Percentiles rank a stretch among this genome's conserved stretches.
phyloP scores from a whole-genome alignment of 1,140 invertebrate species.

The Brachystomella parvula region DNA sequence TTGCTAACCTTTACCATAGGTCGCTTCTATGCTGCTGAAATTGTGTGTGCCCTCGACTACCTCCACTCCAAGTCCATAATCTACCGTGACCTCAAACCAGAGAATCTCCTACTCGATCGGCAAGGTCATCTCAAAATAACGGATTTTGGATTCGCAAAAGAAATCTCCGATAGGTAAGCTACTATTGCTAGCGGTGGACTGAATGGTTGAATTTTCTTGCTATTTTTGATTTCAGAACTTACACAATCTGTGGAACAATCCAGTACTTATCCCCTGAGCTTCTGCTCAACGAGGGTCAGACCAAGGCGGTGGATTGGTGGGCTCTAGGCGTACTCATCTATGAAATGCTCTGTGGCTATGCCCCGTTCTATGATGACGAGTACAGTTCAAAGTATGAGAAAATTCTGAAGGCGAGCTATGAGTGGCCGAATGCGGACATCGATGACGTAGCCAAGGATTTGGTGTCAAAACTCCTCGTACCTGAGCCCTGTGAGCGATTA shows the following conservation, averaged over 20 bases:
- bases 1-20: slow-evolving; percentile 43
- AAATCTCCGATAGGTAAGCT: slow-evolving; percentile 65
- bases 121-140: slow-evolving; percentile 94
- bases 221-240: slow-evolving; percentile 55
- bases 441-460: slow-evolving; percentile 89
- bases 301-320: slow-evolving; percentile 97
- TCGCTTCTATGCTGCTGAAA: slow-evolving; percentile 90
- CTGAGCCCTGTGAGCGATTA: slow-evolving; percentile 76
- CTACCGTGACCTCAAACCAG: slow-evolving; percentile 65
- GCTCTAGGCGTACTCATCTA: slow-evolving; percentile 54
- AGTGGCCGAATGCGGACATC: slow-evolving; percentile 52
- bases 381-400: slow-evolving; percentile 56
- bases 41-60: slow-evolving; percentile 86
- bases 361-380: slow-evolving; percentile 54
- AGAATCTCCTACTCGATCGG: slow-evolving; percentile 82
- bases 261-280: slow-evolving; percentile 94
- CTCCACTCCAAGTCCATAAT: slow-evolving; percentile 80
- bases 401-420: slow-evolving; percentile 47
- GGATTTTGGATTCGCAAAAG: slow-evolving; percentile 95
- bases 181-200: slow-evolving; percentile 42
- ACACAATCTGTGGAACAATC: slow-evolving; percentile 92
- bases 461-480: slow-evolving; percentile 75
- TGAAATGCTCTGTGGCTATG: slow-evolving; percentile 43
- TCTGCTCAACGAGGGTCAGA: slow-evolving; percentile 91
- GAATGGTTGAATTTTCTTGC: neutral